These are phyloP conservation scores for Platycercus adscitus DNA, from an alignment of 2,113 vertebrate genomes.

Conservation along the genomic window DNA sequence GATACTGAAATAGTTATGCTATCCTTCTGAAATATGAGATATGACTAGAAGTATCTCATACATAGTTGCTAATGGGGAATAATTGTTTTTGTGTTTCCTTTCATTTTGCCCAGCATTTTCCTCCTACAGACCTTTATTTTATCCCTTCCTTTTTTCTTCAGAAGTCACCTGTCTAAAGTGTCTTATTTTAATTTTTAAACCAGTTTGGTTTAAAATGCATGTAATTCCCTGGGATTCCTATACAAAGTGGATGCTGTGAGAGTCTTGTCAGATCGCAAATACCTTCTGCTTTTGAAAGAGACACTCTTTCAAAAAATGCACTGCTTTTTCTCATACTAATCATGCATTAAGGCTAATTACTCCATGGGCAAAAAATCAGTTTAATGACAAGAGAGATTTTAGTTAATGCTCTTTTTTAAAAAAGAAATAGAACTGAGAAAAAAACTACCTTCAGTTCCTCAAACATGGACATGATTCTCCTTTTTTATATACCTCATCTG, in stretches of 20 bases:
- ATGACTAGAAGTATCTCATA: not conserved
- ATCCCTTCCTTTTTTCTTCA: not conserved
- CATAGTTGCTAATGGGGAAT: constrained; percentile 1
- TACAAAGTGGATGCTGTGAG: not conserved
- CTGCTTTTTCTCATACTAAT: not conserved
- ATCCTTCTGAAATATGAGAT: not conserved
- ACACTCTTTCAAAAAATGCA: not conserved
- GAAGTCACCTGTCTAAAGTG: not conserved
- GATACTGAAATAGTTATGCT: not conserved
- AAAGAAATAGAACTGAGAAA: too few species aligned
- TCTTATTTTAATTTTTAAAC: constrained; percentile 22
- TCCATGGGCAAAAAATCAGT: not conserved
- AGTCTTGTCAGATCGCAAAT: constrained; percentile 8
- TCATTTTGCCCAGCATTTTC: constrained; percentile 33
- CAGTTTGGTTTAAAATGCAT: constrained; percentile 19
- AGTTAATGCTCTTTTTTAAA: not conserved
- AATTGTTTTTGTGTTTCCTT: not conserved
- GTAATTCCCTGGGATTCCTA: not conserved
- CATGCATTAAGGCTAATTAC: not conserved
- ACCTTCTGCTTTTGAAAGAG: not conserved
- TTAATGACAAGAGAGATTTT: not conserved
- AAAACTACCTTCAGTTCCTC: not conserved
- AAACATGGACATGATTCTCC: not conserved
- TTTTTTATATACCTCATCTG: not conserved
- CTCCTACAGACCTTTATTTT: not conserved